Evolutionary conservation across 37 sponge, comb jelly and placozoan species (phyloP).

Genomic region (Eunapius fragilis): DNA sequence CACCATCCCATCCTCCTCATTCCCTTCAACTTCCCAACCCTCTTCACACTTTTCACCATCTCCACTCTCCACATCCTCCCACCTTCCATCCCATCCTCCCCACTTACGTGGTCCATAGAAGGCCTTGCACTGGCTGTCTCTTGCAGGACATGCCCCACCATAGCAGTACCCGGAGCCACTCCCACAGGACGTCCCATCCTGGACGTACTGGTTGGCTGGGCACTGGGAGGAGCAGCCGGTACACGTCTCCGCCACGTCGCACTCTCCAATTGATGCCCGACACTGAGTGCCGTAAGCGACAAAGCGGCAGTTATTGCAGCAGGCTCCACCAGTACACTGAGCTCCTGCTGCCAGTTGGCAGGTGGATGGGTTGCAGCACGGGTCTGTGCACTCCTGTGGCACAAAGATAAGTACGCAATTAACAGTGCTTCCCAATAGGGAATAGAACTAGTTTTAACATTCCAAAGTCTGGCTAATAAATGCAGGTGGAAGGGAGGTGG

Average conservation of each 20-base stretch:
- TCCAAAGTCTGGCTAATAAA: too few species aligned
- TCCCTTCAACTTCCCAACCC: too few species aligned
- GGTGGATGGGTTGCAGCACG: constrained; percentile 78
- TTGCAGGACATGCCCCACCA: constrained; percentile 39
- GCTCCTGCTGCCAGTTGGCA: constrained; percentile 66
- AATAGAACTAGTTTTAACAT: neutral
- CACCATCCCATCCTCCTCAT: too few species aligned
- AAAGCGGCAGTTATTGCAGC: constrained; percentile 47
- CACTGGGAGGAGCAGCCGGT: constrained; percentile 45
- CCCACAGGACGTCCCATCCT: constrained; percentile 37
- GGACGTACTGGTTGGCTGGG: constrained; percentile 29
- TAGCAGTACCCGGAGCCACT: constrained; percentile 46
- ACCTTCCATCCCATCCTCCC: neutral
- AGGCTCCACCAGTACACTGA: constrained; percentile 54
- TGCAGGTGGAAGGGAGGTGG: too few species aligned
- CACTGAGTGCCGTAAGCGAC: constrained; percentile 44
- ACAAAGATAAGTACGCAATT: neutral
- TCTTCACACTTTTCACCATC: too few species aligned
- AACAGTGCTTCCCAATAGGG: too few species aligned
- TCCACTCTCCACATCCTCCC: neutral
- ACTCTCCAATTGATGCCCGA: constrained; percentile 39
- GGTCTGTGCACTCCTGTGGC: constrained; percentile 62
- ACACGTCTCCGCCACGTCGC: constrained; percentile 61
- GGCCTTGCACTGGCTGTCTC: constrained; percentile 20
- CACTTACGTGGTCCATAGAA: constrained; percentile 1